Percentiles rank a stretch among this genome's conserved stretches.
These are phyloP conservation scores for Chironomus tentans DNA, from an alignment of 2,888 invertebrate species.

Conservation along the genomic window DNA sequence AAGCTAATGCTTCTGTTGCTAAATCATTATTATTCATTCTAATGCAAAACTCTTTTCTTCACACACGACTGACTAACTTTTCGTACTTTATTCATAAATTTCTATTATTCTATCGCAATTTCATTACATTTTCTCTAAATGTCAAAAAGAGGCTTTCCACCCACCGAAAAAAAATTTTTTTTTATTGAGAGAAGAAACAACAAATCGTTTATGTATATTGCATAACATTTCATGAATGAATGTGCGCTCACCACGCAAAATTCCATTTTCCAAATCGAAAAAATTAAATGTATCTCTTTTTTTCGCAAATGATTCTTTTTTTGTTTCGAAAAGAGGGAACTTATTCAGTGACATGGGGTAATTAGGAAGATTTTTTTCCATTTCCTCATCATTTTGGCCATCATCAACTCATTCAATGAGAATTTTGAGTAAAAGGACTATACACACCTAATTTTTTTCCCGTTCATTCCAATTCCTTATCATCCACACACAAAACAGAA, in stretches of 20 bases:
- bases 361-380: not conserved
- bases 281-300: not conserved
- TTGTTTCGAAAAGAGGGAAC: not conserved
- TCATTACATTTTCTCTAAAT: not conserved
- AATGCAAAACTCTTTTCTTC: too few species aligned
- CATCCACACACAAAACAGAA: not conserved
- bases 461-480: not conserved
- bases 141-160: not conserved
- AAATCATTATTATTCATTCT: too few species aligned
- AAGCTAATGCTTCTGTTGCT: too few species aligned
- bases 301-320: not conserved
- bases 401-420: too few species aligned
- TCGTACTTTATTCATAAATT: too few species aligned
- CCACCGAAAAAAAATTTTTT: not conserved
- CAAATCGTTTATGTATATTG: slow-evolving; percentile 1
- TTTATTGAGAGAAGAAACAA: not conserved
- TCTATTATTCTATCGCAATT: too few species aligned
- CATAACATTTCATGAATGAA: slow-evolving; percentile 4
- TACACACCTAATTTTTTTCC: not conserved
- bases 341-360: not conserved
- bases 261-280: not conserved
- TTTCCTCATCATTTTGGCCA: not conserved
- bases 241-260: slow-evolving; percentile 6
- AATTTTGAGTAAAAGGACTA: not conserved
- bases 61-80: too few species aligned